A percentile compares a stretch with the other conserved stretches of the same genome.
phyloP scores from a whole-genome alignment of 1,140 invertebrate species.

The Atopsyche davidsoni region DNA sequence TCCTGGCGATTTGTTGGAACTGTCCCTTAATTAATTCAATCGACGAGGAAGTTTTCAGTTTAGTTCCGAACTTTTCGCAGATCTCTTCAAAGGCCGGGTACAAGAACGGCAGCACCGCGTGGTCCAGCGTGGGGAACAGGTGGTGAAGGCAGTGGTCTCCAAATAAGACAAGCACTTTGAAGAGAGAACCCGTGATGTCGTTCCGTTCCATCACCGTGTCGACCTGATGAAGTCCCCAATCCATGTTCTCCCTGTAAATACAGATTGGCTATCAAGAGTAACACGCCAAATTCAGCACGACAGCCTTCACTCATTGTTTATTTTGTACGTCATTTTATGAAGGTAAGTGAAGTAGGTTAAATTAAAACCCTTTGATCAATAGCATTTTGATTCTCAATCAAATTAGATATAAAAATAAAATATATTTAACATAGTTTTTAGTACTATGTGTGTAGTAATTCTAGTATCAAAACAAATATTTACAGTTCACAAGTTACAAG shows the following conservation, averaged over 20 bases:
- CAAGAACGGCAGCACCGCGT: slow-evolving; percentile 57
- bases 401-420: background rate
- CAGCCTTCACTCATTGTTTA: background rate
- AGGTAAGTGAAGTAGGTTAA: slow-evolving; percentile 2
- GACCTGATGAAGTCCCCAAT: slow-evolving; percentile 74
- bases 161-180: slow-evolving; percentile 64
- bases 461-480: too few relatives aligned
- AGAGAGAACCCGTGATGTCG: slow-evolving; percentile 54
- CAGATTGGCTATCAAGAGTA: too few relatives aligned
- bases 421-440: too few relatives aligned
- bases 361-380: background rate
- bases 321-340: background rate
- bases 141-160: slow-evolving; percentile 76
- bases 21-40: slow-evolving; percentile 56
- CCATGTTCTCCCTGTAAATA: slow-evolving; percentile 52
- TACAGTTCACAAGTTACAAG: too few relatives aligned
- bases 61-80: slow-evolving; percentile 56
- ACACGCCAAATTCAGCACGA: too few relatives aligned
- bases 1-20: slow-evolving; percentile 54
- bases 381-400: background rate
- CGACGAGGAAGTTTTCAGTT: slow-evolving; percentile 43
- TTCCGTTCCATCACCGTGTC: slow-evolving; percentile 66
- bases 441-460: too few relatives aligned
- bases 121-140: slow-evolving; percentile 77
- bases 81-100: slow-evolving; percentile 55